phyloP scores from a whole-genome alignment of 2,888 invertebrate genomes.

The Sipha maydis region DNA sequence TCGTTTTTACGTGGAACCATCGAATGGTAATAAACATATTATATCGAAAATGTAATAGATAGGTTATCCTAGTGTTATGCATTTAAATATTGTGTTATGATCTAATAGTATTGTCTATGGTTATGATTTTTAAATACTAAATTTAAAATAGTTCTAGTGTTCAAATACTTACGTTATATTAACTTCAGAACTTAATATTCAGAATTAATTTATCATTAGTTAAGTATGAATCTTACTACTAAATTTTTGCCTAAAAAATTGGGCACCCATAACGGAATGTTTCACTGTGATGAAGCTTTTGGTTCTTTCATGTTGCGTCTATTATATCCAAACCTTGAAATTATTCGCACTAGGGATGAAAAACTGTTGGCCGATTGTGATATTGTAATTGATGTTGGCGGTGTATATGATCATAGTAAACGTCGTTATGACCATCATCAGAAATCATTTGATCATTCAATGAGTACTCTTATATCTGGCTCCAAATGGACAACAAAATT shows the following conservation, averaged over 20 bases:
- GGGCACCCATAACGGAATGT: slow-evolving; percentile 83
- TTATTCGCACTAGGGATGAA: slow-evolving; percentile 74
- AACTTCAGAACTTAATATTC: too few relatives aligned
- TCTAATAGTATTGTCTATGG: too few relatives aligned
- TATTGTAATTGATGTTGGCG: slow-evolving; percentile 95
- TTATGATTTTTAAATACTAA: background rate
- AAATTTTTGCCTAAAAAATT: slow-evolving; percentile 66
- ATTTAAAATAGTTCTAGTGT: background rate
- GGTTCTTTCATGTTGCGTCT: slow-evolving; percentile 90
- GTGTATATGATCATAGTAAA: slow-evolving; percentile 79
- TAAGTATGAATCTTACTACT: slow-evolving; percentile 25
- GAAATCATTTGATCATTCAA: slow-evolving; percentile 75
- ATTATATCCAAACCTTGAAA: slow-evolving; percentile 82
- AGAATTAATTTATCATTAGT: background rate
- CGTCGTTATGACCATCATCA: slow-evolving; percentile 96
- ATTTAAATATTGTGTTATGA: too few relatives aligned
- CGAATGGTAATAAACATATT: too few relatives aligned
- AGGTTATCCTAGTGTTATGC: too few relatives aligned
- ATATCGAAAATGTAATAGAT: too few relatives aligned
- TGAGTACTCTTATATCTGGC: slow-evolving; percentile 76
- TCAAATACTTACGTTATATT: background rate
- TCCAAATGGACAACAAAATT: slow-evolving; percentile 74
- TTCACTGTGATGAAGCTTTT: slow-evolving; percentile 95
- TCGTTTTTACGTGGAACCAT: too few relatives aligned
- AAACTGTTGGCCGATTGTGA: slow-evolving; percentile 81